Base-by-base conservation (phyloP, 2,888 invertebrate species). In the Tubiluchus corallicola region DNA sequence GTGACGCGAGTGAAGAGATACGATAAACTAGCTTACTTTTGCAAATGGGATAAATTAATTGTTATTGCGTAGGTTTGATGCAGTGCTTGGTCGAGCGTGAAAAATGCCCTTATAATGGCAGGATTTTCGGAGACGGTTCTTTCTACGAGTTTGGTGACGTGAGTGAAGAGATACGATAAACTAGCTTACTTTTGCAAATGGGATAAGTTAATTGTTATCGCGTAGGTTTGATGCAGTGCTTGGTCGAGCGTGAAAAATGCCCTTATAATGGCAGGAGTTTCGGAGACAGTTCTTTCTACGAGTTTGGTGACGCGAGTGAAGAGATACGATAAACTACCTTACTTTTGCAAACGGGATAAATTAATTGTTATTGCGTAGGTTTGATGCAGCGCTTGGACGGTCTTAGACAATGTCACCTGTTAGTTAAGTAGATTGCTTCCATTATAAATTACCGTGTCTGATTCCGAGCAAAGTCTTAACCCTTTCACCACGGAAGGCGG, bases 61-160 rank as follows among this genome's bases (percentile, higher is more conserved):
- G 37, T 41, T 43, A 41, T 38, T 21, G 15, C n/a, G n/a, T n/a
- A n/a, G n/a, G 5, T 18, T 38, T 21, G 43, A 5, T 41, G n/a
- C n/a, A n/a, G n/a, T n/a, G n/a, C n/a, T n/a, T n/a, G n/a, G n/a
- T n/a, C n/a, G n/a, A n/a, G n/a, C n/a, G n/a, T n/a, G n/a, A n/a
- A n/a, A n/a, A n/a, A n/a, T n/a, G n/a, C n/a, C n/a, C 78, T 56
- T 77, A 79, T 38, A 73, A 98, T 69, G 79, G 85, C 64, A 88
- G 98, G 41, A 87, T 79, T 1, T 98, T 98, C 63, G 96, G 96
- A 3, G 92, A 94, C 65, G 94, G 94, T 1, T 77, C 78, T 1
- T 88, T 82, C 63, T 98, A 94, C 60, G 92, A 94, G 67, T 92
- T 85, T 66, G 98, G 98, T 55, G 98, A 99, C 68, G 85, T 83